Evolutionary conservation across 2,113 vertebrate species (phyloP).

Genomic region (Phrynosoma platyrhinos): DNA sequence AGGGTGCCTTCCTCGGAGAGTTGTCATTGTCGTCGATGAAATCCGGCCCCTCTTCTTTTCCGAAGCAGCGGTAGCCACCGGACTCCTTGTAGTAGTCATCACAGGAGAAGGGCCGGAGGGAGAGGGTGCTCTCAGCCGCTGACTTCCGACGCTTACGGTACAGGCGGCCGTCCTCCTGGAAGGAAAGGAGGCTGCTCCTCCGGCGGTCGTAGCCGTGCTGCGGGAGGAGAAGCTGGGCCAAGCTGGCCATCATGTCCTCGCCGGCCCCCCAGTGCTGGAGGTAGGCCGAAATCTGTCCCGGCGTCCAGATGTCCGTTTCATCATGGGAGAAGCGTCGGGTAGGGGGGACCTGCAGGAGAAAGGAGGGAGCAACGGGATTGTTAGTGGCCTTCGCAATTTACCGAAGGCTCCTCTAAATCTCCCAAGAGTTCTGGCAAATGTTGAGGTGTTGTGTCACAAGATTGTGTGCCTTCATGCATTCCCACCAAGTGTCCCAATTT

Average conservation of each 20-base stretch:
- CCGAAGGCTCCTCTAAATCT: too few relatives aligned
- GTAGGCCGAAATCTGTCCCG: conserved; percentile 84
- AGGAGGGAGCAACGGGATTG: not conserved
- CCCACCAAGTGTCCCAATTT: too few relatives aligned
- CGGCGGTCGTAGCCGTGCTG: conserved; percentile 75
- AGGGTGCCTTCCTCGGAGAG: conserved; percentile 80
- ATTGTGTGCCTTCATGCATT: too few relatives aligned
- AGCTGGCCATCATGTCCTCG: conserved; percentile 82
- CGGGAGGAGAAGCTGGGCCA: conserved; percentile 78
- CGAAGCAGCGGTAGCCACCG: conserved; percentile 79
- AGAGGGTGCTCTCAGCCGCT: conserved; percentile 83
- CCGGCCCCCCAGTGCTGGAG: conserved; percentile 88
- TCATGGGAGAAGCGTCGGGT: conserved; percentile 93
- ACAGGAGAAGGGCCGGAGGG: conserved; percentile 77
- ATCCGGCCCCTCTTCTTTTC: conserved; percentile 85
- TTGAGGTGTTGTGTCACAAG: too few relatives aligned
- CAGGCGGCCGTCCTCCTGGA: conserved; percentile 80
- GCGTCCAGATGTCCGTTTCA: conserved; percentile 90
- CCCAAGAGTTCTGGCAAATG: too few relatives aligned
- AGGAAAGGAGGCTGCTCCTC: conserved; percentile 80
- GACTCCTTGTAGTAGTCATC: conserved; percentile 76
- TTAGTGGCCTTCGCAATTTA: too few relatives aligned
- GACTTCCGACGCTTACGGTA: conserved; percentile 75
- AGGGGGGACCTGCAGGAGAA: conserved; percentile 87
- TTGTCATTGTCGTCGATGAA: conserved; percentile 84